phyloP scores from a whole-genome alignment of 2,888 invertebrate genomes.

The Scaeva pyrastri region DNA sequence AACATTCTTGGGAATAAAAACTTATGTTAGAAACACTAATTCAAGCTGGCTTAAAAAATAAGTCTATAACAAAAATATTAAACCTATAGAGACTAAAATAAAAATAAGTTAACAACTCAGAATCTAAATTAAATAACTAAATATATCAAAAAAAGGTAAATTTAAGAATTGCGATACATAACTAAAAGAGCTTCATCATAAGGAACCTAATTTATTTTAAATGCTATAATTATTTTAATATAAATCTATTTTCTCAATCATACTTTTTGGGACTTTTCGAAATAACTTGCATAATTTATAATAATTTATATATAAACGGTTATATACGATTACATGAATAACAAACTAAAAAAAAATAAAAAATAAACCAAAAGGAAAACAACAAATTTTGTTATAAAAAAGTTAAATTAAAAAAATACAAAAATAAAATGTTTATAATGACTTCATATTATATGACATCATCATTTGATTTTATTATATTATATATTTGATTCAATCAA shows the following conservation, averaged over 20 bases:
- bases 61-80: no score
- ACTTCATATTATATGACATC: slow-evolving; percentile 49
- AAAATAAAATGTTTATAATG: background rate
- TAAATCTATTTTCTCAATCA: background rate
- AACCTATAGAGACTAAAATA: background rate
- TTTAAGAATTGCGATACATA: background rate
- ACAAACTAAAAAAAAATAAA: slow-evolving; percentile 40
- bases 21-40: no score
- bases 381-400: slow-evolving; percentile 19
- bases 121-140: background rate
- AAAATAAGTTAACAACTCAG: background rate
- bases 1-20: no score
- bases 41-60: no score
- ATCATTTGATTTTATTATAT: slow-evolving; percentile 48
- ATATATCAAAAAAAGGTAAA: background rate
- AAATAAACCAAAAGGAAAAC: slow-evolving; percentile 8
- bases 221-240: background rate
- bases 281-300: slow-evolving; percentile 34
- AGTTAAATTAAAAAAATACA: background rate
- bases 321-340: slow-evolving; percentile 38
- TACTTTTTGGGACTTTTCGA: background rate
- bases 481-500: slow-evolving; percentile 9
- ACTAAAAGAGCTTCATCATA: background rate
- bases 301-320: slow-evolving; percentile 18
- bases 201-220: background rate